phyloP scores from a whole-genome alignment of 2,888 invertebrate genomes.

The Dascillus cervinus region DNA sequence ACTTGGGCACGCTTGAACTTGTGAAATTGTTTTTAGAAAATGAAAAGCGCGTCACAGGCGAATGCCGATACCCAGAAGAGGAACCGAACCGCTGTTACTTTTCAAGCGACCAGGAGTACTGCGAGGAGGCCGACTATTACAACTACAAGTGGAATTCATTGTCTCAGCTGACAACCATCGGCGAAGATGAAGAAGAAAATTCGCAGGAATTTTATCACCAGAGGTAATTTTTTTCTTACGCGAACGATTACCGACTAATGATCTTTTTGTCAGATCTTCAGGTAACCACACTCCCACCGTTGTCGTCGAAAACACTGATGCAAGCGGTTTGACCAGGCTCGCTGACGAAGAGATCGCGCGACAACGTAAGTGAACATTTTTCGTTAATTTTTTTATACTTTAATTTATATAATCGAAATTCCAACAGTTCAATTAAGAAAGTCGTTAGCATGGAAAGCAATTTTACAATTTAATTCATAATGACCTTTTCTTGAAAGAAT shows the following conservation, averaged over 20 bases:
- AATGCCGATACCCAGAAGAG: not conserved
- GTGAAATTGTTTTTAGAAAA: slow-evolving; percentile 34
- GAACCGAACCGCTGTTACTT: not conserved
- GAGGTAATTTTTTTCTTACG: slow-evolving; percentile 7
- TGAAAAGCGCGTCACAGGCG: slow-evolving; percentile 27
- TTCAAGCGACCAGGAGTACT: not conserved
- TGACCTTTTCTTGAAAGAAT: too few species aligned
- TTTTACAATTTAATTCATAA: too few species aligned
- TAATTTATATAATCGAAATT: too few species aligned
- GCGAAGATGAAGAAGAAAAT: slow-evolving; percentile 58
- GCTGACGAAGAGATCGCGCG: too few species aligned
- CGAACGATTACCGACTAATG: too few species aligned
- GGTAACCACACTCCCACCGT: slow-evolving; percentile 26
- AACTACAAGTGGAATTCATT: slow-evolving; percentile 44
- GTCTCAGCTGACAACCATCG: slow-evolving; percentile 61
- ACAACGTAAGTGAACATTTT: too few species aligned
- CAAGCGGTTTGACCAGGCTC: too few species aligned
- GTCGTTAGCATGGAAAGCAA: too few species aligned
- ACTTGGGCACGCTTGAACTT: slow-evolving; percentile 41
- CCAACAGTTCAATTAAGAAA: too few species aligned
- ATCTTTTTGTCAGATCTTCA: too few species aligned
- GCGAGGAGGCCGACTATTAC: not conserved
- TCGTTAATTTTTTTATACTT: too few species aligned
- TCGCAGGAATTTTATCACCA: slow-evolving; percentile 8
- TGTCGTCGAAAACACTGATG: slow-evolving; percentile 31